Evolutionary conservation across 2,888 invertebrate species (phyloP), one percentile per base, ranked within the genome.

Genomic region (Ptychoptera contaminata): DNA sequence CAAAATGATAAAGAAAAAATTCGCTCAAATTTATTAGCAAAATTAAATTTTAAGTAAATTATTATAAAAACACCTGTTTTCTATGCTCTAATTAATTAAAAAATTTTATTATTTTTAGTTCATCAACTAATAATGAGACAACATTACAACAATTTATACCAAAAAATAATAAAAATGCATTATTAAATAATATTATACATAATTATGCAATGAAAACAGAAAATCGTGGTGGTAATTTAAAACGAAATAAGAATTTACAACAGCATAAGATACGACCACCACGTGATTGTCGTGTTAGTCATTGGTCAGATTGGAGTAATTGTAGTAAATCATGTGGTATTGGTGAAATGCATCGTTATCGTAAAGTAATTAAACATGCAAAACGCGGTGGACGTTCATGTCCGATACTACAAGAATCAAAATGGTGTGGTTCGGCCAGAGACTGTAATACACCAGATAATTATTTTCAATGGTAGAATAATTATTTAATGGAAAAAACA

Each of bases 281-380:
- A 44, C 72, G 83, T 54, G 85, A 88, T 65, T 91, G 91, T 67
- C 78, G 82, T 54, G 83, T 90, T 43, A 76, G 82, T 50, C 79
- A 80, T 52, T 91, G 88, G 91, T 81, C 83, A 23, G 77, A 79
- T 45, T 91, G 88, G 91, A 81, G 83, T 57, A 69, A 77, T 8
- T 93, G 93, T 70, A 85, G 82, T 65, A 82, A 83, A 58, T 80
- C 83, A 43, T 90, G 92, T 60, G 90, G 90, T 50, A 88, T 91
- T 49, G 92, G 93, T 16, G 84, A 87, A 57, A 85, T 84, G 65
- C 73, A 80, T 62, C 77, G 92, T 54, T 78, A 78, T 53, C 74
- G 91, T 49, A 76, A 79, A 54, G 77, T 92, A 45, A 66, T 82
- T 52, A 79, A 81, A 55, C 79, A 82, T 54, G 79, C 85, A 45